Evolutionary conservation across 2,888 invertebrate species (phyloP).

Genomic region (Sceliomorpha sp.): DNA sequence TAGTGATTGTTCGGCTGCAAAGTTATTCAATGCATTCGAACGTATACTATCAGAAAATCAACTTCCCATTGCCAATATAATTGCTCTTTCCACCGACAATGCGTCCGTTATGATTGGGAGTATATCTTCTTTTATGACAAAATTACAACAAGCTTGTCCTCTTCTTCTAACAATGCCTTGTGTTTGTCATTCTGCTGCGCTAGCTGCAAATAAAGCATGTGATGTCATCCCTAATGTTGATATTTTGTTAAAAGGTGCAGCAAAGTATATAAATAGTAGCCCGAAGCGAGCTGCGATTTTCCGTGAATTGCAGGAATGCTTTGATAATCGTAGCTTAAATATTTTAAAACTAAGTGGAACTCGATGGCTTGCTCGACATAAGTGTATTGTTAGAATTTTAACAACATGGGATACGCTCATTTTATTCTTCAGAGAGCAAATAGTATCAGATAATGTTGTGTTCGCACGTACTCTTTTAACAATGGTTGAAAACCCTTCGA

Average conservation of each 20-base stretch:
- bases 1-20: slow-evolving; percentile 7
- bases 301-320: slow-evolving; percentile 14
- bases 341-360: slow-evolving; percentile 7
- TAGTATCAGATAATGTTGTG: background rate
- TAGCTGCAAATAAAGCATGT: slow-evolving; percentile 30
- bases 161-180: slow-evolving; percentile 28
- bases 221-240: slow-evolving; percentile 15
- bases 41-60: slow-evolving; percentile 3
- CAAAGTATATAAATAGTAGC: background rate
- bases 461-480: background rate
- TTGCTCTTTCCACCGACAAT: slow-evolving; percentile 25
- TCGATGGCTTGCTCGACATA: background rate
- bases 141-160: slow-evolving; percentile 5
- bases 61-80: slow-evolving; percentile 11
- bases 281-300: slow-evolving; percentile 20
- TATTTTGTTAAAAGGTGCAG: background rate
- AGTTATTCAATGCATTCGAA: slow-evolving; percentile 26
- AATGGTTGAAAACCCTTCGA: background rate
- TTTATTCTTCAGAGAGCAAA: background rate
- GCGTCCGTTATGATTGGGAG: slow-evolving; percentile 7
- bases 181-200: slow-evolving; percentile 40
- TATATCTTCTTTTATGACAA: slow-evolving; percentile 36
- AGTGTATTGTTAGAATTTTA: background rate
- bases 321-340: background rate
- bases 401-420: slow-evolving; percentile 3